Conservation (phyloP, 2,797 vertebrate genomes). For the Oryzias dopingdopingensis region DNA sequence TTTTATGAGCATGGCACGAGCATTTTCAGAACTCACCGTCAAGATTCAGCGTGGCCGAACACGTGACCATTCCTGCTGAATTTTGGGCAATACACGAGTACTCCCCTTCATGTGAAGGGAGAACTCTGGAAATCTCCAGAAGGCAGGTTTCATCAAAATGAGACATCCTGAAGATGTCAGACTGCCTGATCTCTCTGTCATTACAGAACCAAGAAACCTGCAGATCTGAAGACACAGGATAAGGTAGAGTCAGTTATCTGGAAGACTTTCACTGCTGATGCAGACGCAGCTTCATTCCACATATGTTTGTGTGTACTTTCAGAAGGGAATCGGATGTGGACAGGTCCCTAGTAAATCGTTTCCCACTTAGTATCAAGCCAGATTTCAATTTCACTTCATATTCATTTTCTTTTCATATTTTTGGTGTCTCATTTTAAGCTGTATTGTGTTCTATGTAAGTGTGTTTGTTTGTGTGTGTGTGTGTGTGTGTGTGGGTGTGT, state of each 20-base stretch:
- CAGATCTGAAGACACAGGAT: slow-evolving; percentile 52
- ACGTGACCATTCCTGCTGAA: slow-evolving; percentile 86
- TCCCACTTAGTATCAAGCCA: too few relatives aligned
- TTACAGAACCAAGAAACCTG: slow-evolving; percentile 88
- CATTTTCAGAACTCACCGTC: slow-evolving; percentile 80
- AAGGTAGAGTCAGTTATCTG: background rate
- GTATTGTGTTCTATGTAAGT: too few relatives aligned
- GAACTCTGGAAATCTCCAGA: slow-evolving; percentile 86
- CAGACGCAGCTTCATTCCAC: too few relatives aligned
- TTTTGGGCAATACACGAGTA: slow-evolving; percentile 89
- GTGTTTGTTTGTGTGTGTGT: too few relatives aligned
- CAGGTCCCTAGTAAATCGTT: background rate
- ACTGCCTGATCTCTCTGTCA: slow-evolving; percentile 87
- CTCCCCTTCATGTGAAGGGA: slow-evolving; percentile 82
- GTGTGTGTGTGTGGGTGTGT: too few relatives aligned
- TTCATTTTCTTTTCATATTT: too few relatives aligned
- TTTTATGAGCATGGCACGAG: rapidly evolving
- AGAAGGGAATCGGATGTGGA: background rate
- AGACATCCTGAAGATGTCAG: slow-evolving; percentile 88
- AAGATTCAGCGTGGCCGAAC: slow-evolving; percentile 83
- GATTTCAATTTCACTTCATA: too few relatives aligned
- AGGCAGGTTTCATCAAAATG: slow-evolving; percentile 88
- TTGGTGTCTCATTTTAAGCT: too few relatives aligned
- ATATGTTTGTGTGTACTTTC: too few relatives aligned
- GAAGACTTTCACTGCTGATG: background rate